Evolutionary conservation across 1,140 invertebrate genomes (phyloP), one percentile per base, ranked within the genome.

Genomic region (Thaumatotibia leucotreta): DNA sequence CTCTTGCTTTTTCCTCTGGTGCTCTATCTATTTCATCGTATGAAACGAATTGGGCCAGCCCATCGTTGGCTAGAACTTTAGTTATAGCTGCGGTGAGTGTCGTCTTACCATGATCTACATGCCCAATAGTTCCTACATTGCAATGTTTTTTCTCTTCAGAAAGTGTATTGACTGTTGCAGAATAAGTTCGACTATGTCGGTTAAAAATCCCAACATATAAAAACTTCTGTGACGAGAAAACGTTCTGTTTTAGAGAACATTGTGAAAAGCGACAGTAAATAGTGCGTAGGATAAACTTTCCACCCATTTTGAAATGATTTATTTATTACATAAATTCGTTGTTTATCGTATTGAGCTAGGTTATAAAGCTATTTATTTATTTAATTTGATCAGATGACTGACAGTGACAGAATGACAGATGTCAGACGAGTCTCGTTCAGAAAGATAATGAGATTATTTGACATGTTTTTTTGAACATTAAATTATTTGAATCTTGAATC

Each of bases 51-150:
- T 92, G 88, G 0, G 97, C 95, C 52, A 95, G 75, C 1, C 96
- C 96, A 73, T 95, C 93, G 71, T 94, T 93, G 3, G 94, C 91
- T 65, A 96, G 85, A 35, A 96, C 92, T 93, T 97, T 98, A 0
- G 98, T 99, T 65, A 99, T 99, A 4, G 99, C 98, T 17, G 98
- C 97, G 24, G 98, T 99, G 5, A 99, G 89, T 0, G 98, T 99
- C 1, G 98, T 99, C 92, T 99, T 99, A 0, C 98, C 98, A 92
- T 99, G 98, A 93, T 99, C 98, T 17, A 99, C 97, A 92, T 99
- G 99, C 0, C 98, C 99, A 80, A 99, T 99, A 4, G 98, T 99
- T 20, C 98, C 98, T 50, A 99, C 93, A 93, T 99, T 99, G 82
- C 95, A 94, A 85, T 97, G 95, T 80, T 95, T 91, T 67, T 83